Base-by-base conservation (phyloP, 2,797 vertebrate genomes). In the Ispidina lecontei region DNA sequence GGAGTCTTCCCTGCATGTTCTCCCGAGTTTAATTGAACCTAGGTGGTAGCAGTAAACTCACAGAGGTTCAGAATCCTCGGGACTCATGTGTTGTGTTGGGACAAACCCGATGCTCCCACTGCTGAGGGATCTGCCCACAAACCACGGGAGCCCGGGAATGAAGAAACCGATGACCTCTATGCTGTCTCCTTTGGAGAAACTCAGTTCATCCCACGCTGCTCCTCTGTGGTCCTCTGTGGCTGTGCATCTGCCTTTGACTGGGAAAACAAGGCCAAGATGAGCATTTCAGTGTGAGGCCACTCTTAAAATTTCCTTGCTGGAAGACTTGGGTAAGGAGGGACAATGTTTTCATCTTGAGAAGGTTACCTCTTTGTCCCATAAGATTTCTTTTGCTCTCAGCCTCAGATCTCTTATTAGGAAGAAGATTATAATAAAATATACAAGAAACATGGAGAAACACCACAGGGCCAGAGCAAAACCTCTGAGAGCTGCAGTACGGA, bases 111-210 rank as follows among this genome's bases (percentile, higher is more conserved):
- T 93, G 80, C 77, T 96, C 49, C 99, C 98, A 3, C 97, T 99
- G 83, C 97, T 97, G 28, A 90, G 39, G 43, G 98, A 98, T 96
- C 92, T 98, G 67, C 98, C 99, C 51, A 99, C 97, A 93, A 99
- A 99, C 96, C 98, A 97, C 3, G 91, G 98, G 74, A 99, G 96
- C 16, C 98, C 98, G 18, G 98, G 97, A 28, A 99, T 83, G 83
- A 99, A 92, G 67, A 99, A 98, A 39, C 99, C 99, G 1, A 98
- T 94, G 77, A 99, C 97, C 87, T 99, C 98, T 71, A 99, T 98
- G 71, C 87, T 72, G 51, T 99, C 99, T 26, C 99, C 99, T 94
- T 96, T 98, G 91, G 83, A 96, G 90, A 99, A 98, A 90, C 97
- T 98, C 94, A 99, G 97, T 87, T 99, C 99, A 55, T 99, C 98